Evolutionary conservation across 2,888 invertebrate genomes (phyloP), one percentile per base, ranked within the genome.

Genomic region (Synanthedon vespiformis): DNA sequence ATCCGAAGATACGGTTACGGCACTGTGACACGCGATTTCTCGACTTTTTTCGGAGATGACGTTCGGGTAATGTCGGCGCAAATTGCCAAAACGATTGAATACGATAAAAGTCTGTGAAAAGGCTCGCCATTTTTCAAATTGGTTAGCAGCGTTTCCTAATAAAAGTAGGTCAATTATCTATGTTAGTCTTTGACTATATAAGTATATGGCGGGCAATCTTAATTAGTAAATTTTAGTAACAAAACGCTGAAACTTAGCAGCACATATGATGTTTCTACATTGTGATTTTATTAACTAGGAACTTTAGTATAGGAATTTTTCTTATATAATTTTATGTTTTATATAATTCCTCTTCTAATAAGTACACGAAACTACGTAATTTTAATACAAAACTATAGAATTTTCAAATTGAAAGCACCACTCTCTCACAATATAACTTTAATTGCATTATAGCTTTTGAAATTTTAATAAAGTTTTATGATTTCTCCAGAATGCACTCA

Each of bases 391-490:
- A 34, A 34, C 10, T 34, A 10, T 44, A 14, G 44, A 13, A 44
- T 44, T 44, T 44, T 44, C 44, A 13, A 44, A 44, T 44, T 44
- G 8, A 44, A 44, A 44, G 14, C 8, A 44, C 44, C 44, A 44
- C 44, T 44, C 44, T 44, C 44, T 61, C 56, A 59, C 57, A 65
- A 65, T 68, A 67, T 68, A 67, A 68, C 67, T 67, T 72, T 77
- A 80, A 80, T 77, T 75, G 71, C 74, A 73, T 77, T 75, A 74
- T 68, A 70, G 70, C 68, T 74, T 73, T 75, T 72, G 68, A 75
- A 76, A 72, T 80, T 80, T 80, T 78, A 81, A 80, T 81, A 79
- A 78, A 78, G 70, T 80, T 83, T 83, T 81, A 84, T 78, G 78
- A 77, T 80, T 81, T 76, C 75, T 75, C 76, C 72, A 70, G 71